Conservation (phyloP, 92 coral and sea anemone species). For the Phymanthus crucifer region DNA sequence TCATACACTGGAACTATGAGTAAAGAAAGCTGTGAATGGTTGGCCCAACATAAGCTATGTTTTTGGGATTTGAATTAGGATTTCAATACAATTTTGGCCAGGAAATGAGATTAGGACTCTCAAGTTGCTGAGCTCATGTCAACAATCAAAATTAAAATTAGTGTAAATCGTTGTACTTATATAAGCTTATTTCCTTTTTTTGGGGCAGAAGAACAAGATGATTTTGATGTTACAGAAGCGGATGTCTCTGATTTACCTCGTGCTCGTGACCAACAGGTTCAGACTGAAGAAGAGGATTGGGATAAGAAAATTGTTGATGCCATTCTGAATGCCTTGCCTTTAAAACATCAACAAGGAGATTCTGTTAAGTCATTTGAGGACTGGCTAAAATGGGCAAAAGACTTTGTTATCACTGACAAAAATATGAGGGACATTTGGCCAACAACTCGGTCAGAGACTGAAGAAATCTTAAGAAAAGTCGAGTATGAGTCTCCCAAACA, state of each 20-base stretch:
- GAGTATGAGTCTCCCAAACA: constrained; percentile 62
- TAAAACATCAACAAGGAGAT: constrained; percentile 33
- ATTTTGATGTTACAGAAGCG: neutral
- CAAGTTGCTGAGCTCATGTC: neutral
- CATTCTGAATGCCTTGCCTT: constrained; percentile 27
- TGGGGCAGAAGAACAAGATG: neutral
- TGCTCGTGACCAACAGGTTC: constrained; percentile 2
- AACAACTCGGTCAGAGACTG: constrained; percentile 56
- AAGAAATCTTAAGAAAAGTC: constrained; percentile 44
- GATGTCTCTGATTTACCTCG: constrained; percentile 15
- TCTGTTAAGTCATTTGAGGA: constrained; percentile 39
- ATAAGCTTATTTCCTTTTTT: neutral
- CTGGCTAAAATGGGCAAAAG: constrained; percentile 40
- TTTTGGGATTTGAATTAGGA: neutral
- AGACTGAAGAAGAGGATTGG: constrained; percentile 13
- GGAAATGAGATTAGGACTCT: constrained; percentile 2
- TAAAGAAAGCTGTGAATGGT: neutral
- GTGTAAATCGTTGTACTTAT: constrained; percentile 21
- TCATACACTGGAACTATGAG: neutral
- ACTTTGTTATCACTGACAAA: constrained; percentile 21
- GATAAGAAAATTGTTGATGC: constrained; percentile 12
- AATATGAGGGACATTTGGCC: constrained; percentile 8
- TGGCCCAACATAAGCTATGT: neutral
- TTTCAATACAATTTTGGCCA: neutral
- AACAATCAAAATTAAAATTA: neutral